phyloP scores from a whole-genome alignment of 2,888 invertebrate genomes.

The Norana najaformis region DNA sequence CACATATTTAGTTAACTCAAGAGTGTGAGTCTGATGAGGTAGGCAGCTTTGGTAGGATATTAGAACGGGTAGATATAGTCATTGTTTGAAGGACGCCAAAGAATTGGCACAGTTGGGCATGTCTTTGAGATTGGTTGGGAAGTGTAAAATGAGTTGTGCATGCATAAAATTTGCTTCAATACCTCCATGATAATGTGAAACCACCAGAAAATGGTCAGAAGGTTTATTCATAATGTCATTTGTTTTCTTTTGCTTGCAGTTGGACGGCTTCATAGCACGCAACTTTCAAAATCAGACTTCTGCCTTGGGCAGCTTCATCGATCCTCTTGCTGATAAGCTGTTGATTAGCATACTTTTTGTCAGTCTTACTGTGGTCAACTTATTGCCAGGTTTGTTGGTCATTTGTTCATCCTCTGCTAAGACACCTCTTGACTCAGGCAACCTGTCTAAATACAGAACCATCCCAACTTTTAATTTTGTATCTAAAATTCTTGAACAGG shows the following conservation, averaged over 20 bases:
- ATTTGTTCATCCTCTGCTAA: too few relatives aligned
- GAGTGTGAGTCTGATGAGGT: neutral
- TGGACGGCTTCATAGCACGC: conserved; percentile 95
- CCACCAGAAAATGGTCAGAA: neutral
- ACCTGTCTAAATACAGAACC: too few relatives aligned
- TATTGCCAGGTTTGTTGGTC: conserved; percentile 74
- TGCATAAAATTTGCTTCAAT: neutral
- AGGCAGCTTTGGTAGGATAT: neutral
- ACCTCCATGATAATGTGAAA: neutral
- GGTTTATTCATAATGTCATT: neutral
- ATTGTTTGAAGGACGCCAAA: too few relatives aligned
- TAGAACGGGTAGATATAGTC: too few relatives aligned
- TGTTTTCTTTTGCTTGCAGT: conserved; percentile 64
- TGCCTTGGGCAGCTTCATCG: conserved; percentile 89
- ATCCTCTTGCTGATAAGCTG: conserved; percentile 95
- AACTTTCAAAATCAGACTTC: conserved; percentile 88
- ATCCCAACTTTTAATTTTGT: too few relatives aligned
- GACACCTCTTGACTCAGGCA: too few relatives aligned
- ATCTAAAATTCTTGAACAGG: too few relatives aligned
- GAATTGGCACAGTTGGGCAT: neutral
- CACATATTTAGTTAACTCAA: neutral
- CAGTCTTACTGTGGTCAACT: conserved; percentile 79
- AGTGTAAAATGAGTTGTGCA: neutral
- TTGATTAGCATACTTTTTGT: conserved; percentile 86
- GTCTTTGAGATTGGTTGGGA: neutral